phyloP scores from a whole-genome alignment of 2,888 invertebrate species.

The Amphimallon solstitiale region DNA sequence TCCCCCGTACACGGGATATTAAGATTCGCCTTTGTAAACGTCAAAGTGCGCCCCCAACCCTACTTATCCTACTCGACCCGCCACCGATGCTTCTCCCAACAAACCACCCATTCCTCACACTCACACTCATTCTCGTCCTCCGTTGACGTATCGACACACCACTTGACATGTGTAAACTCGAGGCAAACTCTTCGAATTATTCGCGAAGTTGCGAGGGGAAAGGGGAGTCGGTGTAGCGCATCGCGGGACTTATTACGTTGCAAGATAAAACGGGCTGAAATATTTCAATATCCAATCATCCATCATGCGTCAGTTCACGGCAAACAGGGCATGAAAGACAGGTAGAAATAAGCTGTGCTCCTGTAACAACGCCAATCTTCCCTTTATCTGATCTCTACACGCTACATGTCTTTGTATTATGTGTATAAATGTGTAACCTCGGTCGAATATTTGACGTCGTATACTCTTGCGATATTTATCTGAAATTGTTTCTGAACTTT shows the following conservation, averaged over 20 bases:
- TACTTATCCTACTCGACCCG: no score
- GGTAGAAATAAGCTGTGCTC: slow-evolving; percentile 46
- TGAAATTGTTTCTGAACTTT: slow-evolving; percentile 28
- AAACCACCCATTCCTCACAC: slow-evolving; percentile 2
- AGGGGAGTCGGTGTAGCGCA: neutral
- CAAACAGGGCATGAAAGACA: slow-evolving; percentile 45
- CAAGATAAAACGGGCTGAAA: slow-evolving; percentile 62
- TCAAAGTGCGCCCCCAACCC: slow-evolving; percentile 57
- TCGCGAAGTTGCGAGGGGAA: neutral
- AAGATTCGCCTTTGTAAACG: slow-evolving; percentile 60
- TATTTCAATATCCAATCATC: slow-evolving; percentile 83
- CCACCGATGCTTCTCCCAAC: slow-evolving; percentile 42
- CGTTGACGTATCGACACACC: slow-evolving; percentile 56
- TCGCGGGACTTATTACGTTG: slow-evolving; percentile 47
- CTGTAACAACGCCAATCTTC: slow-evolving; percentile 37
- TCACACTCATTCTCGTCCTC: neutral
- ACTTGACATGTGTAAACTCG: slow-evolving; percentile 62
- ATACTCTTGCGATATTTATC: neutral
- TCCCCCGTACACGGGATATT: slow-evolving; percentile 60
- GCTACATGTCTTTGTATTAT: neutral
- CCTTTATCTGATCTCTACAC: slow-evolving; percentile 35
- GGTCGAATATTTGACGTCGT: slow-evolving; percentile 2
- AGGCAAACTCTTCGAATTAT: slow-evolving; percentile 42
- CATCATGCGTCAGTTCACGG: slow-evolving; percentile 72
- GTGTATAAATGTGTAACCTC: neutral